These are phyloP conservation scores for Nycticorax nycticorax DNA, from an alignment of 2,113 vertebrate species.

Conservation along the genomic window DNA sequence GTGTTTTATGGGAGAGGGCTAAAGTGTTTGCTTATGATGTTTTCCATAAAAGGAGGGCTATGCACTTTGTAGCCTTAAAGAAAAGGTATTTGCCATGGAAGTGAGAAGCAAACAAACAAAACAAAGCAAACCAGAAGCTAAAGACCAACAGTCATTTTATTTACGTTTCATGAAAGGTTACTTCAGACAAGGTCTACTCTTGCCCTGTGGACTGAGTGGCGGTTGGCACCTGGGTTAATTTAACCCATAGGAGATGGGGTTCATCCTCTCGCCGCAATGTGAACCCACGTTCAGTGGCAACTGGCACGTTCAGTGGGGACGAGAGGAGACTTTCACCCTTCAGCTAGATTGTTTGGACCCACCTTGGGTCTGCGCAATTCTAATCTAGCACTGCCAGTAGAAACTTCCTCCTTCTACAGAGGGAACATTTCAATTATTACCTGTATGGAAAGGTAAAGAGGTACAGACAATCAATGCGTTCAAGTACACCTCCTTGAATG, in stretches of 20 bases:
- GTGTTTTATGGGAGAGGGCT: neutral
- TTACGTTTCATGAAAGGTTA: neutral
- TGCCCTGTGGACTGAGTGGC: neutral
- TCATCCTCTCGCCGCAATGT: neutral
- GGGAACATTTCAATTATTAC: neutral
- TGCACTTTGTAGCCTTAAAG: neutral
- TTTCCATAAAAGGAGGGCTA: neutral
- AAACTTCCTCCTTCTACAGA: neutral
- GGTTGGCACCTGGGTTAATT: neutral
- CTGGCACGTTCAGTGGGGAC: accelerated
- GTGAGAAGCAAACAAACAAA: neutral
- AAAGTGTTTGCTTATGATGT: neutral
- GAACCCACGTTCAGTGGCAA: neutral
- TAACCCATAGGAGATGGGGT: neutral
- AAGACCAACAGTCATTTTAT: neutral
- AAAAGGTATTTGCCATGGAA: neutral
- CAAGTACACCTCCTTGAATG: neutral
- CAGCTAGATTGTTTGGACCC: neutral
- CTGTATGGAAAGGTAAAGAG: neutral
- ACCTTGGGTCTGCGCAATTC: neutral
- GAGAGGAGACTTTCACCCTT: neutral
- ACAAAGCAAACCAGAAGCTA: neutral
- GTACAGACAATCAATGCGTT: neutral
- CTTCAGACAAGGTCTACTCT: neutral
- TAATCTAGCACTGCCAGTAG: neutral